phyloP scores from a whole-genome alignment of 2,113 vertebrate species.

The Neopipo cinnamomea region DNA sequence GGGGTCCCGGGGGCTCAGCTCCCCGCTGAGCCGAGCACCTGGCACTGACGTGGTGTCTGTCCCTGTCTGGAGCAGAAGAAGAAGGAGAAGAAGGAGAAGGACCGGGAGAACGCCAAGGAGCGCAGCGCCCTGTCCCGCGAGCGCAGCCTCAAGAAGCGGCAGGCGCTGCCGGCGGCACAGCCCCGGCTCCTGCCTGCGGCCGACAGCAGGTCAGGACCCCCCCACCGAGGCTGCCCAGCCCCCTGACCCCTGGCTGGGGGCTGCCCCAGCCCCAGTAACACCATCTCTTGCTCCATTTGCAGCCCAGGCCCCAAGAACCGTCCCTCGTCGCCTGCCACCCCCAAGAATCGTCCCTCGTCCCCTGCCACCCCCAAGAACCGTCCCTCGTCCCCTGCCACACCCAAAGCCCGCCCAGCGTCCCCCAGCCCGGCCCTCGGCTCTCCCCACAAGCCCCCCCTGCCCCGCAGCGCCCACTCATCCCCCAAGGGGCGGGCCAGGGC shows the following conservation, averaged over 20 bases:
- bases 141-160: slow-evolving; percentile 89
- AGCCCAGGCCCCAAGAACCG: slow-evolving; percentile 71
- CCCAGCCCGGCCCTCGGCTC: slow-evolving; percentile 73
- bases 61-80: slow-evolving; percentile 78
- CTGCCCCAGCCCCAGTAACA: background rate
- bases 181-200: background rate
- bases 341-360: slow-evolving; percentile 82
- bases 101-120: slow-evolving; percentile 93
- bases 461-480: slow-evolving; percentile 75
- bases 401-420: slow-evolving; percentile 78
- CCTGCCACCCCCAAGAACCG: slow-evolving; percentile 81
- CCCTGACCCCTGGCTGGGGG: background rate
- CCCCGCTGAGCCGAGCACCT: accelerated
- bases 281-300: background rate
- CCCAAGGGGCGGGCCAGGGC: slow-evolving; percentile 76
- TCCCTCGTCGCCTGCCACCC: background rate
- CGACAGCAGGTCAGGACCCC: slow-evolving; percentile 55
- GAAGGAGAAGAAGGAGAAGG: slow-evolving; percentile 96
- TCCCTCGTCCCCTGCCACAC: slow-evolving; percentile 79
- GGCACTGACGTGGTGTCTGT: accelerated
- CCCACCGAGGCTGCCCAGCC: background rate
- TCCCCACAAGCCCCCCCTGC: slow-evolving; percentile 78
- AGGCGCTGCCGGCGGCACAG: slow-evolving; percentile 76
- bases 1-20: background rate
- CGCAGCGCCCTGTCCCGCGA: slow-evolving; percentile 86